A percentile compares a stretch with the other conserved stretches of the same genome.
Conservation (phyloP, 2,797 vertebrate species). For the Mallotus villosus region DNA sequence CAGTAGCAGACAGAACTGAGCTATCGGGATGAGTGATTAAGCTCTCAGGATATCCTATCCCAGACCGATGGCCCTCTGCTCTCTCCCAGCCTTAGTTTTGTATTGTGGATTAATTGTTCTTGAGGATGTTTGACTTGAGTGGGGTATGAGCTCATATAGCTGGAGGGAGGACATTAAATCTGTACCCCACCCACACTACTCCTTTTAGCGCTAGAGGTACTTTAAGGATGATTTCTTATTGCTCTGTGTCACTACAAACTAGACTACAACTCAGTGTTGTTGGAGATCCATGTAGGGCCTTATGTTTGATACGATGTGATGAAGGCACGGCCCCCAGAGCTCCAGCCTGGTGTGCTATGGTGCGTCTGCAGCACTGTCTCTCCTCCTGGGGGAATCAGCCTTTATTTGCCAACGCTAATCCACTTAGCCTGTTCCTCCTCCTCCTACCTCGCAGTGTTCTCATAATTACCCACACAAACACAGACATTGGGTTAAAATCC, state of each 20-base stretch:
- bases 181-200: neutral
- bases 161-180: slow-evolving; percentile 13
- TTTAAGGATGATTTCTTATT: neutral
- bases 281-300: neutral
- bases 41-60: slow-evolving; percentile 10
- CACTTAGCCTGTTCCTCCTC: slow-evolving; percentile 1
- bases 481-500: neutral
- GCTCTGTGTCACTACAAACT: neutral
- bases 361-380: slow-evolving; percentile 4
- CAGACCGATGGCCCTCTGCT: slow-evolving; percentile 20
- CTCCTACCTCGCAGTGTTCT: neutral
- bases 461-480: slow-evolving; percentile 1
- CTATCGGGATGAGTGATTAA: neutral
- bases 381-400: slow-evolving; percentile 5
- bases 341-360: neutral
- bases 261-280: too few species aligned
- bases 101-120: slow-evolving; percentile 2
- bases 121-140: slow-evolving; percentile 25
- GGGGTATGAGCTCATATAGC: slow-evolving; percentile 5
- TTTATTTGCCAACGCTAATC: slow-evolving; percentile 5
- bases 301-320: slow-evolving; percentile 20
- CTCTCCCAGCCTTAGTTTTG: slow-evolving; percentile 5
- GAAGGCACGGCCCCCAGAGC: neutral
- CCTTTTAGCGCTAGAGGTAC: neutral
- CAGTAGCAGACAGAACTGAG: neutral